Base-by-base conservation (phyloP, 2,113 vertebrate genomes). In the Herpailurus yagouaroundi region DNA sequence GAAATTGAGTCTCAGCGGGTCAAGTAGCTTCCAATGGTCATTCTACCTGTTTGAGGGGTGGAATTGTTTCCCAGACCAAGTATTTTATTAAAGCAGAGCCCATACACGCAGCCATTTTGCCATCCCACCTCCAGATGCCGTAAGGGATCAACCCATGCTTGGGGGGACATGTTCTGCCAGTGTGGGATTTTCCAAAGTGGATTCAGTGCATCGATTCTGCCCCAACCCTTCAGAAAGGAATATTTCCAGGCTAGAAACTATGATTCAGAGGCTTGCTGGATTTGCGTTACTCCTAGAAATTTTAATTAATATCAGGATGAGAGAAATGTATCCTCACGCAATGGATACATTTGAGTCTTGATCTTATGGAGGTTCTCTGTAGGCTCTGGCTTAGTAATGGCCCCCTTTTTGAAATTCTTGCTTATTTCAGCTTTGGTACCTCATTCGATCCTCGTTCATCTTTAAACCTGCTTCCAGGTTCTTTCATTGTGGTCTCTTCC, bases 1-100 rank as follows among this genome's bases (percentile, higher is more conserved):
- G 63, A 97, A 89, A 95, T 52, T 71, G 94, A 87, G 71, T 52
- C 91, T 68, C 71, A 73, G 33, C 29, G 50, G 57, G 25, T 86
- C 60, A 71, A 38, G n/a, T 5, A 18, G 50, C 33, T 95, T 71
- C 19, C 68, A 45, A 33, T 33, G 12, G 15, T 14, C 23, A 18
- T 4, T 63, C 80, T 55, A 23, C 52, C 71, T 27, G 1, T 57
- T 45, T 45, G 83, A 77, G 36, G 71, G 52, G 33, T 25, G 66
- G 74, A 76, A 60, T 0, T 13, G 1, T 29, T 66, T 77, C 27
- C n/a, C 18, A 50, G 85, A 50, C 41, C 16, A 57, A 84, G 33
- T 50, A 52, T 55, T 89, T 83, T 33, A 69, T 77, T 25, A 69
- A 23, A 52, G 16, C 9, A n/a, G 57, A 83, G 23, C 60, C 57